These are phyloP conservation scores for Orius laevigatus DNA, from an alignment of 1,140 invertebrate species.

Conservation along the genomic window DNA sequence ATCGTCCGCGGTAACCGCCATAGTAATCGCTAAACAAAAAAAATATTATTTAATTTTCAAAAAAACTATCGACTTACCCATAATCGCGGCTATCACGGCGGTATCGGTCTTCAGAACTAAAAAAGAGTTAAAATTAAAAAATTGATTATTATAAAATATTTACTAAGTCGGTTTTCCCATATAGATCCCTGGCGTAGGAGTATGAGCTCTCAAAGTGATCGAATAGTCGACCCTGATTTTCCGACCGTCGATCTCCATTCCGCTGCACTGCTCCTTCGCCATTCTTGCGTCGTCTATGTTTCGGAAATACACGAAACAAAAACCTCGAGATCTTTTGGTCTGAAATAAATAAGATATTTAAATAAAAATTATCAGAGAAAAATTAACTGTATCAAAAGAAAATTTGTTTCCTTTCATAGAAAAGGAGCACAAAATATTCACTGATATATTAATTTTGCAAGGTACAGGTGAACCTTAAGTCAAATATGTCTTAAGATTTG, in stretches of 20 bases:
- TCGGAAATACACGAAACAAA: conserved; percentile 94
- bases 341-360: conserved; percentile 12
- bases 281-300: conserved; percentile 75
- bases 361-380: not conserved
- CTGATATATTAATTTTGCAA: not conserved
- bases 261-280: conserved; percentile 84
- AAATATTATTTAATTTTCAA: not conserved
- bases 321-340: conserved; percentile 63
- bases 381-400: not conserved
- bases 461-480: conserved; percentile 1
- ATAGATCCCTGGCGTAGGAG: conserved; percentile 94
- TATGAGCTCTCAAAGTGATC: conserved; percentile 92
- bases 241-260: conserved; percentile 86
- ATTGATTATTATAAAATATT: conserved; percentile 18
- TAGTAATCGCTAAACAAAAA: conserved; percentile 28
- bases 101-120: conserved; percentile 5
- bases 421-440: not conserved
- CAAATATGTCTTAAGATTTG: not conserved
- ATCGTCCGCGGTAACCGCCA: conserved; percentile 28
- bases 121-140: conserved; percentile 3
- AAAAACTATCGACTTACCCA: conserved; percentile 7
- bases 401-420: not conserved
- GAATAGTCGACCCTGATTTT: conserved; percentile 91
- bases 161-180: conserved; percentile 81
- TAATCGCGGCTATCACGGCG: conserved; percentile 9